A percentile compares a stretch with the other conserved stretches of the same genome.
Evolutionary conservation across 2,888 invertebrate genomes (phyloP).

Genomic region (Rhabditophanes sp.): DNA sequence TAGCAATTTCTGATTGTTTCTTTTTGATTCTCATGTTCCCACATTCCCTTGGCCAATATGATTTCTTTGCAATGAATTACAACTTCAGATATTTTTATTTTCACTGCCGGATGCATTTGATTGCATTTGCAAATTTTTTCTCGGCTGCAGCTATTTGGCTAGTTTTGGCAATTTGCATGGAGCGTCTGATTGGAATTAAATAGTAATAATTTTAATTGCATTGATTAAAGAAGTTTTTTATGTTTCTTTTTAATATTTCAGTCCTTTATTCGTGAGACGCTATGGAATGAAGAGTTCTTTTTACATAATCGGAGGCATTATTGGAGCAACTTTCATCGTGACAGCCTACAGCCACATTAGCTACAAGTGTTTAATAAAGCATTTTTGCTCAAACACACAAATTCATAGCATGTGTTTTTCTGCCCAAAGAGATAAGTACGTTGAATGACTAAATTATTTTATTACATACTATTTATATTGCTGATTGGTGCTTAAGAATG

Average conservation of each 20-base stretch:
- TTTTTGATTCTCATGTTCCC: slow-evolving; percentile 33
- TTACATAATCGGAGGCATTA: slow-evolving; percentile 19
- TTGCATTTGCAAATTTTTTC: slow-evolving; percentile 32
- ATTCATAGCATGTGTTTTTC: too few species aligned
- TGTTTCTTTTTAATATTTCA: too few species aligned
- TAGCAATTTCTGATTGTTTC: slow-evolving; percentile 34
- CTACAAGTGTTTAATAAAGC: slow-evolving; percentile 20
- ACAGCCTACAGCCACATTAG: slow-evolving; percentile 33
- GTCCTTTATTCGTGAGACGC: slow-evolving; percentile 23
- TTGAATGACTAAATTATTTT: too few species aligned
- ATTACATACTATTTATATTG: too few species aligned
- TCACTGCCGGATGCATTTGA: slow-evolving; percentile 20
- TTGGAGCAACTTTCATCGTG: slow-evolving; percentile 24
- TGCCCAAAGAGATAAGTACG: too few species aligned
- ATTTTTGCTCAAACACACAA: too few species aligned
- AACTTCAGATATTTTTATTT: slow-evolving; percentile 32
- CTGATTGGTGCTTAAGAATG: too few species aligned
- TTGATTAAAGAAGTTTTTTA: too few species aligned
- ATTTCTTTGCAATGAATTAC: slow-evolving; percentile 20
- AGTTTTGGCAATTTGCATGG: slow-evolving; percentile 31
- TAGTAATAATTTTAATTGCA: too few species aligned
- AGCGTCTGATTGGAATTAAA: slow-evolving; percentile 32
- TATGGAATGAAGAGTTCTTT: slow-evolving; percentile 8
- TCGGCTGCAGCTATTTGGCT: slow-evolving; percentile 39
- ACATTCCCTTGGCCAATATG: slow-evolving; percentile 30